Base-by-base conservation (phyloP, 2,113 vertebrate genomes). In the Rhombomys opimus region DNA sequence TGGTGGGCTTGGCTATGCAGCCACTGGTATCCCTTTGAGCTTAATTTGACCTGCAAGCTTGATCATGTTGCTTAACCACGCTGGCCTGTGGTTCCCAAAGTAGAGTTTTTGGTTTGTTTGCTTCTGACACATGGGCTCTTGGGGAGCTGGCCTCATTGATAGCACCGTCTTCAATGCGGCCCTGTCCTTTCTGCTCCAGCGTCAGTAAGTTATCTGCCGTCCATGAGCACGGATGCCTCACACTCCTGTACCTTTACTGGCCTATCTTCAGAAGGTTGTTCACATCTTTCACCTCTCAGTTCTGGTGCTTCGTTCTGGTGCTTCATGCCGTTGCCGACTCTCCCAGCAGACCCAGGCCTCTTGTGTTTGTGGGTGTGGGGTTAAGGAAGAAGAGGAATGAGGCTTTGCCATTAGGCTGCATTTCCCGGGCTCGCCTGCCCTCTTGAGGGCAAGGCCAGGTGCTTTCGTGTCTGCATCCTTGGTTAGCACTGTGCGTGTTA, bases 41-140 rank as follows among this genome's bases (percentile, higher is more conserved):
- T 91, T 94, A 41, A 96, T 96, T 41, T 96, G 82, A 95, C 50
- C 96, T 89, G 61, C 65, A 91, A 17, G 67, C 93, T 35, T 95
- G 61, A 77, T 88, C 85, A 11, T 89, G 50, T 20, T 15, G n/a
- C 52, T 35, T 86, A 5, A 30, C 41, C 7, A 59, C 30, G 65
- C 72, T 2, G 68, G 11, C 70, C 38, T 93, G 27, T 94, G 41
- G 32, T 84, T 94, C 23, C 35, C 35, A 78, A 94, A 87, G 77
- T 93, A 38, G 72, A 89, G 67, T 67, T 67, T 72, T 70, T 18
- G 20, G 70, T 82, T 59, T 59, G 73, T 75, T 12, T 32, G 46
- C 23, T 61, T 87, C 93, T 90, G 54, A 32, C 23, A 25, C 68
- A 72, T 12, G 38, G 9, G 20, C 13, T 90, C 15, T 91, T 87